Conservation (phyloP, 2,888 invertebrate genomes). For the Amitus sp. region DNA sequence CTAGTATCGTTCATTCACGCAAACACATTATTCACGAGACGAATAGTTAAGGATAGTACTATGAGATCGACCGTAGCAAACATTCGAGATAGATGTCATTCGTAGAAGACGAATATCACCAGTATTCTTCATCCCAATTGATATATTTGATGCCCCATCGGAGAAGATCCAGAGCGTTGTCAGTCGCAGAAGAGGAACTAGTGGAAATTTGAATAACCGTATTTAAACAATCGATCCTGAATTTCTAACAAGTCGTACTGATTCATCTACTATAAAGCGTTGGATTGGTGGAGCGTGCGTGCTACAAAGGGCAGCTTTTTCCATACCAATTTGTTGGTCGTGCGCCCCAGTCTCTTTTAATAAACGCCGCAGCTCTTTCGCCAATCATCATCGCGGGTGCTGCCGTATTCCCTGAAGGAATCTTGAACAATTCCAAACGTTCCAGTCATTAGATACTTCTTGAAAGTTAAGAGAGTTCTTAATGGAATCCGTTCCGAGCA, state of each 20-base stretch:
- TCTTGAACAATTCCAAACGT: slow-evolving; percentile 40
- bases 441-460: too few relatives aligned
- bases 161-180: slow-evolving; percentile 53
- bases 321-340: slow-evolving; percentile 58
- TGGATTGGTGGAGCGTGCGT: slow-evolving; percentile 25
- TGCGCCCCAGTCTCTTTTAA: slow-evolving; percentile 66
- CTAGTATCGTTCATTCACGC: slow-evolving; percentile 61
- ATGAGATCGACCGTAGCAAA: not conserved
- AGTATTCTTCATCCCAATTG: slow-evolving; percentile 49
- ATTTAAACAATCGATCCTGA: slow-evolving; percentile 16
- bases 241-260: slow-evolving; percentile 6
- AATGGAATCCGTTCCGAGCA: too few relatives aligned
- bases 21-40: slow-evolving; percentile 72
- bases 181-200: slow-evolving; percentile 49
- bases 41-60: slow-evolving; percentile 47
- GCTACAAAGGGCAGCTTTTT: slow-evolving; percentile 31
- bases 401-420: slow-evolving; percentile 69
- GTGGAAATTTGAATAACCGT: slow-evolving; percentile 41
- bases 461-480: too few relatives aligned
- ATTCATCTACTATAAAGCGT: slow-evolving; percentile 1
- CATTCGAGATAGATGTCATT: not conserved
- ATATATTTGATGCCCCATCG: slow-evolving; percentile 57
- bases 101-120: slow-evolving; percentile 26
- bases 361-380: slow-evolving; percentile 69
- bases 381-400: slow-evolving; percentile 72